phyloP scores from a whole-genome alignment of 1,140 invertebrate species.

The Nylanderia fulva region DNA sequence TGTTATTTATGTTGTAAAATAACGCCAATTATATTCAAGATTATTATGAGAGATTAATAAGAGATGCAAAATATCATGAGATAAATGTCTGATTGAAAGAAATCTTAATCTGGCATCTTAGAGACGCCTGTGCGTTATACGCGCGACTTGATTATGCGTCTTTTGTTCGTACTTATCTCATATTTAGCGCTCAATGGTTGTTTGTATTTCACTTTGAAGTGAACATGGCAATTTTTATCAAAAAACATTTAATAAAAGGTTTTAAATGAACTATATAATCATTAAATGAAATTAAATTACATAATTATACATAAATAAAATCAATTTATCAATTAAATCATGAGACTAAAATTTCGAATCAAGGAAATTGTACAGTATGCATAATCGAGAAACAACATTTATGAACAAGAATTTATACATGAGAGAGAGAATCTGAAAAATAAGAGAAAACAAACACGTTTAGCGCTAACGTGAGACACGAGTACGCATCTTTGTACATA shows the following conservation, averaged over 20 bases:
- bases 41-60: neutral
- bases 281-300: too few species aligned
- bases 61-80: neutral
- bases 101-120: slow-evolving; percentile 10
- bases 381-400: neutral
- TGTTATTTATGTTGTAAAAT: neutral
- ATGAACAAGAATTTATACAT: neutral
- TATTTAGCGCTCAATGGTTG: slow-evolving; percentile 29
- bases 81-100: neutral
- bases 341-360: neutral
- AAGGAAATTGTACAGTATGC: neutral
- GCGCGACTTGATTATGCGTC: neutral
- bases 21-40: neutral
- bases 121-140: neutral
- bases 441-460: neutral
- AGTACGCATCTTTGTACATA: slow-evolving; percentile 48
- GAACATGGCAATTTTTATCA: neutral
- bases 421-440: neutral
- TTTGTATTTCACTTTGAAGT: slow-evolving; percentile 9
- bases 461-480: neutral
- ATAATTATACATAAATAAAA: too few species aligned
- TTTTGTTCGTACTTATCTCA: slow-evolving; percentile 14
- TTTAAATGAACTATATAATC: neutral
- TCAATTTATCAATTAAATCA: too few species aligned
- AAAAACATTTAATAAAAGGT: too few species aligned